Conservation (phyloP, 2,888 invertebrate species). For the Drosophila suboccidentalis region DNA sequence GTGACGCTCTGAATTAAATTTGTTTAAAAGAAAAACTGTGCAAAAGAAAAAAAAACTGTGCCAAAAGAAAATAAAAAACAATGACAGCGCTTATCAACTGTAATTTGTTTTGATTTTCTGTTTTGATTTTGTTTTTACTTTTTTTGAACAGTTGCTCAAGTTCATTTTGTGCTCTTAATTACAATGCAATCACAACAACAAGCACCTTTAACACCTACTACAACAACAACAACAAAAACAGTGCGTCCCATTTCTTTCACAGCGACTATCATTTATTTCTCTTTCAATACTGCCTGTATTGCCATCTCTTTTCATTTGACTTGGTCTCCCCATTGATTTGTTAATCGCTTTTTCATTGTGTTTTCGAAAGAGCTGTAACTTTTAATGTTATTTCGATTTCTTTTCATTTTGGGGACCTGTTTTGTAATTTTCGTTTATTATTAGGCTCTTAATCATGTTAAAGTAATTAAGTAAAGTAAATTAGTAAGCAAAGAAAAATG, state of each 20-base stretch:
- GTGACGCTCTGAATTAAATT: conserved; percentile 23
- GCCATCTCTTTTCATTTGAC: conserved; percentile 14
- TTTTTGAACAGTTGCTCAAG: conserved; percentile 45
- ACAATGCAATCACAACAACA: conserved; percentile 51
- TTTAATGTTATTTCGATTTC: conserved; percentile 29
- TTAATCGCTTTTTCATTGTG: conserved; percentile 25
- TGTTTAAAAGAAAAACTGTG: conserved; percentile 33
- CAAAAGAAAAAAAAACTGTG: conserved; percentile 14
- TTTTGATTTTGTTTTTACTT: conserved; percentile 13
- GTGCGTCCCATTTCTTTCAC: conserved; percentile 26
- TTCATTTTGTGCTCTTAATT: conserved; percentile 57
- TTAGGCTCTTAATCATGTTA: not conserved
- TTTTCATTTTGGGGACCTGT: conserved; percentile 19
- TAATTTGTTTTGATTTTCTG: conserved; percentile 24
- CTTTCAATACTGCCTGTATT: not conserved
- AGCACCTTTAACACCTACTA: conserved; percentile 13
- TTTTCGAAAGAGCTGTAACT: conserved; percentile 34
- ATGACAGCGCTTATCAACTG: conserved; percentile 39
- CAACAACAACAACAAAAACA: conserved; percentile 35
- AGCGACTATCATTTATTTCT: conserved; percentile 11
- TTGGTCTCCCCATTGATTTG: conserved; percentile 25
- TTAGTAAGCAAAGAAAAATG: not conserved
- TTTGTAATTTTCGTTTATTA: conserved; percentile 16
- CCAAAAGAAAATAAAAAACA: conserved; percentile 23
- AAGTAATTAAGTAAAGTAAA: not conserved